These are phyloP conservation scores for Anseranas semipalmata DNA, from an alignment of 2,113 vertebrate species.

Conservation along the genomic window DNA sequence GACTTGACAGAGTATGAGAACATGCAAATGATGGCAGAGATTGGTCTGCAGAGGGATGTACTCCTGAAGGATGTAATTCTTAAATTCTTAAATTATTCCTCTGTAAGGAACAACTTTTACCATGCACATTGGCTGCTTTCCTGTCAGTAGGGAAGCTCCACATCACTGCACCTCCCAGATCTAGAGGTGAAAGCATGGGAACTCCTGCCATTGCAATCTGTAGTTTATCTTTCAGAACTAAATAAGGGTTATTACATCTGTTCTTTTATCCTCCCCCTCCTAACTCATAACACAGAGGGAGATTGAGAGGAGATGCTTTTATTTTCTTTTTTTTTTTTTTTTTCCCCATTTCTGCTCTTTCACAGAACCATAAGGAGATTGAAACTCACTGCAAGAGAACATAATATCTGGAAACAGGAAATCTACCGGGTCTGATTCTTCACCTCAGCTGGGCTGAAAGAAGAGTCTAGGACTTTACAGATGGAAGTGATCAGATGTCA, in stretches of 20 bases:
- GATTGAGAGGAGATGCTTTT: background rate
- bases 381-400: background rate
- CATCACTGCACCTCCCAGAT: constrained; percentile 40
- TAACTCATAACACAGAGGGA: background rate
- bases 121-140: constrained; percentile 16
- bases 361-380: constrained; percentile 20
- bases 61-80: background rate
- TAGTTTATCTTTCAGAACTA: constrained; percentile 59
- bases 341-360: background rate
- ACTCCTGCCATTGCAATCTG: constrained; percentile 49
- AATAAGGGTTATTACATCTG: constrained; percentile 61
- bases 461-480: constrained; percentile 12
- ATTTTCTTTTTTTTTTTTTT: background rate
- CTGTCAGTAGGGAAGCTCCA: constrained; percentile 35
- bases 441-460: constrained; percentile 42
- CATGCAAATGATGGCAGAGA: background rate
- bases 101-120: constrained; percentile 53
- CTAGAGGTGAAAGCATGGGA: constrained; percentile 44
- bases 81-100: constrained; percentile 5
- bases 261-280: constrained; percentile 44
- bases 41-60: background rate
- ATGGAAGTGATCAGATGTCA: constrained; percentile 50
- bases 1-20: background rate
- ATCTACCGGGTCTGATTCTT: constrained; percentile 30
- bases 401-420: constrained; percentile 37